Conservation (phyloP, 2,797 vertebrate genomes). For the Pitangus sulphuratus region DNA sequence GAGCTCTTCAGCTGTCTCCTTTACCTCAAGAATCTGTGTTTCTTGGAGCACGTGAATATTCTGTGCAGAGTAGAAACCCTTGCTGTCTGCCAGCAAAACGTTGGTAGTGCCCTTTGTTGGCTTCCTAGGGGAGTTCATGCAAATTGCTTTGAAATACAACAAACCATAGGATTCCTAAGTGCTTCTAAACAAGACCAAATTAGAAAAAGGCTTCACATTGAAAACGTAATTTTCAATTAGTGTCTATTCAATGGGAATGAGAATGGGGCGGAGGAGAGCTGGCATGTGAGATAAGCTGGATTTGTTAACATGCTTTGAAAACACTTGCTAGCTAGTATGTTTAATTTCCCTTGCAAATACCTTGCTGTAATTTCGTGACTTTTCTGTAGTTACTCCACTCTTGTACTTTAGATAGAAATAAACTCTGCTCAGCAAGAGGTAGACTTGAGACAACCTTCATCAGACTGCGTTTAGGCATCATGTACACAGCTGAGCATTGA, state of each 20-base stretch:
- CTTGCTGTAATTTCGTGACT: conserved; percentile 54
- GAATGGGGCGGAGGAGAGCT: conserved; percentile 35
- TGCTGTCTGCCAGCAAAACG: conserved; percentile 13
- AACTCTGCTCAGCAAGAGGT: conserved; percentile 14
- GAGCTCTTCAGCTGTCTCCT: neutral
- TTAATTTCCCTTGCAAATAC: conserved; percentile 30
- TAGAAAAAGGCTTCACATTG: conserved; percentile 72
- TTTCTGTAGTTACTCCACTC: neutral
- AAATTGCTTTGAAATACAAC: conserved; percentile 64
- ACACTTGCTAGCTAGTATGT: conserved; percentile 26
- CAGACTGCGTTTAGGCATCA: neutral
- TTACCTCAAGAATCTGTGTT: neutral
- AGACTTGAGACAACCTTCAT: neutral
- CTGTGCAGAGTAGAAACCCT: neutral
- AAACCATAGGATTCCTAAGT: conserved; percentile 59
- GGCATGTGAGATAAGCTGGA: conserved; percentile 39
- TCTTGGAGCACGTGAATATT: neutral
- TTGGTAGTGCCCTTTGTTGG: conserved; percentile 52
- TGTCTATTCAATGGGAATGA: conserved; percentile 68
- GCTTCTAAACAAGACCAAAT: conserved; percentile 72
- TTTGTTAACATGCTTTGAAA: conserved; percentile 64
- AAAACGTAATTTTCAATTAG: conserved; percentile 80
- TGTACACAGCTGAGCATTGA: neutral
- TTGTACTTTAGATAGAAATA: neutral
- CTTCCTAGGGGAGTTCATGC: conserved; percentile 54